These are phyloP conservation scores for Yponomeuta plumbellus DNA, from an alignment of 2,888 invertebrate species.

Conservation along the genomic window DNA sequence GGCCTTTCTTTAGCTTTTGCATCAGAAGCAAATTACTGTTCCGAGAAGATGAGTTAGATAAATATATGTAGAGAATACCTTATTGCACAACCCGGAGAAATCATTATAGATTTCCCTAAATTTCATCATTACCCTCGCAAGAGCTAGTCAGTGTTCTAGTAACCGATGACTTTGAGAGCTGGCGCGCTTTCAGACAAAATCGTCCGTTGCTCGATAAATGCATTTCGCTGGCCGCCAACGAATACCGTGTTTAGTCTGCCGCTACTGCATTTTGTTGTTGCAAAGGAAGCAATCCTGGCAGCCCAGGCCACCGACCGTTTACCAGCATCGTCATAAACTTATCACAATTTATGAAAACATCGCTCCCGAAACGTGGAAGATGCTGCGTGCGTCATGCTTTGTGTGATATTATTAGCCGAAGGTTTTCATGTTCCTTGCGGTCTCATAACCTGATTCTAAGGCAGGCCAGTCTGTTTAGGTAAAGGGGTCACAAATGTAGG, in stretches of 20 bases:
- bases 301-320: conserved; percentile 41
- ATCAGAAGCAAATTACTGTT: neutral
- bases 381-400: neutral
- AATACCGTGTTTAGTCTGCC: conserved; percentile 56
- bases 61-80: too few species aligned
- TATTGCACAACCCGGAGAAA: too few species aligned
- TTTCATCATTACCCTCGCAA: neutral
- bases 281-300: conserved; percentile 12
- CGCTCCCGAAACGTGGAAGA: neutral
- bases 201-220: conserved; percentile 31
- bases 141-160: neutral
- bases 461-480: neutral
- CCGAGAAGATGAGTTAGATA: too few species aligned
- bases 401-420: neutral
- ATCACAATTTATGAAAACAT: conserved; percentile 21
- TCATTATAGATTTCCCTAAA: neutral
- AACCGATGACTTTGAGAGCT: neutral
- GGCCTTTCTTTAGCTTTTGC: neutral
- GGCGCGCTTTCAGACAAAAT: conserved; percentile 3
- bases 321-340: conserved; percentile 42
- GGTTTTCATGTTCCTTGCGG: conserved; percentile 10
- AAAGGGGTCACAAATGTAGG: conserved; percentile 7
- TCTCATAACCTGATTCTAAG: conserved; percentile 1
- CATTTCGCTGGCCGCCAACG: conserved; percentile 42
- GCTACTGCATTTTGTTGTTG: neutral